Percentiles rank a stretch among this genome's conserved stretches.
These are phyloP conservation scores for Macroglossus sobrinus DNA, from an alignment of 2,113 vertebrate species.

Conservation along the genomic window DNA sequence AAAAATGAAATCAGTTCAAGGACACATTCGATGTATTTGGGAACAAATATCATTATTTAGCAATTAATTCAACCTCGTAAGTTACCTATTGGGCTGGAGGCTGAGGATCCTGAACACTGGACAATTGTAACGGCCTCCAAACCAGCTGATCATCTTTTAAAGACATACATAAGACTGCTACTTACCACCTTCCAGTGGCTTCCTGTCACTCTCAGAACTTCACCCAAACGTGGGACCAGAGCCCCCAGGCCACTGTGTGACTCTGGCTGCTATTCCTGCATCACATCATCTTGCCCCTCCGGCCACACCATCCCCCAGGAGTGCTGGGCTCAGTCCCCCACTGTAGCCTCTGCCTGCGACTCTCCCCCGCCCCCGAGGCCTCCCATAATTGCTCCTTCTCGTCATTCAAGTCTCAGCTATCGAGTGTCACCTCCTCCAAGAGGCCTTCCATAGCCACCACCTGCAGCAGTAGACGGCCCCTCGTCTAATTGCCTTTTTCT, in stretches of 20 bases:
- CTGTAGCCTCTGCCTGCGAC: background rate
- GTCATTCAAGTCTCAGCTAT: background rate
- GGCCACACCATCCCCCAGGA: background rate
- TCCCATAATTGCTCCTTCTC: background rate
- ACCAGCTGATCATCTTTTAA: background rate
- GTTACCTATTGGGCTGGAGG: background rate
- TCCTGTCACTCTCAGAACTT: background rate
- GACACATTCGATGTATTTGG: background rate
- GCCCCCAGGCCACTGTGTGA: background rate
- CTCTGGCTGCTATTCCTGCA: background rate
- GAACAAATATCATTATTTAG: background rate
- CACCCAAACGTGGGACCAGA: background rate
- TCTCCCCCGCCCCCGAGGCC: background rate
- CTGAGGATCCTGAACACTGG: background rate
- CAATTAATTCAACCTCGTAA: background rate
- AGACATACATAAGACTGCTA: background rate
- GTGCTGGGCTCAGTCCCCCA: accelerated
- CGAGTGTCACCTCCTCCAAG: background rate
- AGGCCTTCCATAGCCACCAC: background rate
- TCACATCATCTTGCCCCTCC: background rate
- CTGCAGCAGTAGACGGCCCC: background rate
- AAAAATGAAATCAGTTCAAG: background rate
- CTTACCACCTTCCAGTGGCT: background rate
- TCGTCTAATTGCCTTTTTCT: background rate
- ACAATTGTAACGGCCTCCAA: background rate